These are phyloP conservation scores for Bungarus multicinctus DNA, from an alignment of 2,113 vertebrate genomes.

Conservation along the genomic window DNA sequence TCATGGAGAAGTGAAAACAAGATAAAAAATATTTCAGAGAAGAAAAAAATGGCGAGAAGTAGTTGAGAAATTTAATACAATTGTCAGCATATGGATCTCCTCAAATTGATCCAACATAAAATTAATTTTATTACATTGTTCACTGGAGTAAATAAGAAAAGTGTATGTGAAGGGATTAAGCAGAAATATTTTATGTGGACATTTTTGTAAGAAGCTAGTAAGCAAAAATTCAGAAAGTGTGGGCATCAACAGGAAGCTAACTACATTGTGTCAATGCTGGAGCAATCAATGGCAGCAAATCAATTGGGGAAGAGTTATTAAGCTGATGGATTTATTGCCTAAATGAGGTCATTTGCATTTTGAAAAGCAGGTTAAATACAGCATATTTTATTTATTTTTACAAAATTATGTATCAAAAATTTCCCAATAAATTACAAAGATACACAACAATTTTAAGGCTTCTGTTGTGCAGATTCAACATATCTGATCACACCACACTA, in stretches of 20 bases:
- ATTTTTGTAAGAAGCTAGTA: constrained; percentile 41
- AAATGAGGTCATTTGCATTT: background rate
- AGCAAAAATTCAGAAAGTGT: constrained; percentile 40
- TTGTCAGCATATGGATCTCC: constrained; percentile 31
- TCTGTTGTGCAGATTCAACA: background rate
- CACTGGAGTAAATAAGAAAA: constrained; percentile 33
- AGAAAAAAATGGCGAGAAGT: constrained; percentile 25
- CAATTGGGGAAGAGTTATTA: background rate
- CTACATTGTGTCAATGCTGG: constrained; percentile 7
- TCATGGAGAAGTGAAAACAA: constrained; percentile 11
- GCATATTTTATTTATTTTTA: background rate
- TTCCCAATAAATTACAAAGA: background rate
- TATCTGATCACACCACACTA: background rate
- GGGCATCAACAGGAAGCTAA: constrained; percentile 3
- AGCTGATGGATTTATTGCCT: background rate
- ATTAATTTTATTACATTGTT: constrained; percentile 30
- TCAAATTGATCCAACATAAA: constrained; percentile 35
- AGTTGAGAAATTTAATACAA: constrained; percentile 17
- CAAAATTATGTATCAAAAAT: background rate
- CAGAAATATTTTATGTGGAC: constrained; percentile 24
- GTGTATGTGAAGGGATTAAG: constrained; percentile 29
- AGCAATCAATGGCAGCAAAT: constrained; percentile 33
- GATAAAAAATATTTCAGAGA: constrained; percentile 39
- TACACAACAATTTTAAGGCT: background rate
- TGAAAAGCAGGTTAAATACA: background rate